Evolutionary conservation across 2,888 invertebrate genomes (phyloP), one percentile per base, ranked within the genome.

Genomic region (Gymnosoma rotundatum): DNA sequence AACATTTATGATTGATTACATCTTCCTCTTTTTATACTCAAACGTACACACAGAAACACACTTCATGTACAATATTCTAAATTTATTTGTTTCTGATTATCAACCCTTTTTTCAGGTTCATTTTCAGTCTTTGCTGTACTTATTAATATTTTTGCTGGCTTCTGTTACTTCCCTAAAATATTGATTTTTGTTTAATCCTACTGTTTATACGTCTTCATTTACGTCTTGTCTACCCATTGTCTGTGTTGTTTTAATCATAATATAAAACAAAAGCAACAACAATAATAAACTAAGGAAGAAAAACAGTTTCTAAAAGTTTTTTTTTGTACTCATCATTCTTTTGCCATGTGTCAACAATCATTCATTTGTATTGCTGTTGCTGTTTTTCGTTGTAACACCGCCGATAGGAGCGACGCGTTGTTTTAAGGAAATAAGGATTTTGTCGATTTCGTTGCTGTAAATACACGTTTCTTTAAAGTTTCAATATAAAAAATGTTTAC

Each of bases 91-190:
- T 45, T 12, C 36, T 64, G 36, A 6, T 64, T 20, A 66, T 70
- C 81, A 75, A 72, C 66, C 67, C 64, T 67, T 63, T n/a, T 38
- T 8, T 9, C 7, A 21, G 7, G 7, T 50, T 42, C 8, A 54
- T 14, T 56, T 66, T 42, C 48, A 12, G 50, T 60, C 25, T 73
- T 60, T 76, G 54, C 64, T 58, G 12, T 56, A 10, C 38, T 16
- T 50, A 6, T n/a, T 20, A 36, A 48, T 48, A 18, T 56, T 7
- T 48, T 42, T 42, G 42, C 50, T 52, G 18, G n/a, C 1, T 38
- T 18, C 16, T 56, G 50, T 50, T 67, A 82, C 82, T 85, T 86
- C 83, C 76, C 78, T 72, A 80, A 86, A 82, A 75, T 86, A 86
- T 86, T 66, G 86, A 86, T 86, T 86, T 85, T 86, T 74, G 50